Evolutionary conservation across 2,888 invertebrate genomes (phyloP), one percentile per base, ranked within the genome.

Genomic region (Mythimna lalbum): DNA sequence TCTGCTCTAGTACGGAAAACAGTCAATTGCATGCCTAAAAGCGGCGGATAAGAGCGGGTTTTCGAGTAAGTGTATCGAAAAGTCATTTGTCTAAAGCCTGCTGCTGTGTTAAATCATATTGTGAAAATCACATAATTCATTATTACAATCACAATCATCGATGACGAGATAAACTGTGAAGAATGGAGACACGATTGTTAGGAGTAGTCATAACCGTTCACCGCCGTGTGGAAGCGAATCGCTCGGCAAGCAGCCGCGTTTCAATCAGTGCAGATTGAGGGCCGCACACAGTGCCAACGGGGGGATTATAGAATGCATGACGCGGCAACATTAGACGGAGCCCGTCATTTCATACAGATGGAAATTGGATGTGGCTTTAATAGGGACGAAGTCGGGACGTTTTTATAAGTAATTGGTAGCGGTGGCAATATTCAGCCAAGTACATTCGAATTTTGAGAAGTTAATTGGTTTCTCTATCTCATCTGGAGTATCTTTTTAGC

Each of bases 191-290:
- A 64, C 23, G 61, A 76, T 72, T 67, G 73, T 72, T 69, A 74
- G 55, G 67, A 65, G 69, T 55, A 67, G 75, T 69, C 63, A 69
- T 76, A 77, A 76, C 65, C 67, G 73, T 78, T 76, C 77, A 73
- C 69, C 69, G 69, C 82, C 78, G 59, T 53, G 72, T 84, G 84
- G 86, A 86, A 87, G 83, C 85, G 85, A 92, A 93, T 86, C 85
- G 93, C 93, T 83, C 83, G 74, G 89, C 88, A 88, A 92, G 93
- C 94, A 92, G 90, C 88, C 87, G 87, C 91, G 90, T 92, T 93
- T 94, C 94, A 94, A 95, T 95, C 94, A 94, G 91, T 87, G 80
- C 88, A 92, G 92, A 94, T 93, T 93, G 93, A 91, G 91, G 90
- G 76, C 84, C 80, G 86, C 84, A 81, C 86, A 84, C 88, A 86